Evolutionary conservation across 2,888 invertebrate genomes (phyloP).

Genomic region (Cistogaster globosa): DNA sequence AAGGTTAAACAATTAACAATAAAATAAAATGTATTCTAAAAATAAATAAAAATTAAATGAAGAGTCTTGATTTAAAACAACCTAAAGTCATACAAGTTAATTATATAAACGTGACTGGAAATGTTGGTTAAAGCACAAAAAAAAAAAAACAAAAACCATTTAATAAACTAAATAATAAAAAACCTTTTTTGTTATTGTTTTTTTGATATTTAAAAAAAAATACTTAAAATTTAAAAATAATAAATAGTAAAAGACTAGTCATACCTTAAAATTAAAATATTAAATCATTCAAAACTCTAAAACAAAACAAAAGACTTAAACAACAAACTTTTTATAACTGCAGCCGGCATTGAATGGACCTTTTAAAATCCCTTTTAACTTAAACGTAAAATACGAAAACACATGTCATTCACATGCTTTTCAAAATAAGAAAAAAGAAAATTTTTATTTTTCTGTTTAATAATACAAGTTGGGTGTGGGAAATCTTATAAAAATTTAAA

Average conservation of each 20-base stretch:
- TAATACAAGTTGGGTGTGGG: conserved; percentile 47
- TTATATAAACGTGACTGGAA: conserved; percentile 64
- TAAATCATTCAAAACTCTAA: neutral
- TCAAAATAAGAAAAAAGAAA: neutral
- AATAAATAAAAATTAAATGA: conserved; percentile 1
- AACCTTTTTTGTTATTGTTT: neutral
- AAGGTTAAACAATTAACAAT: conserved; percentile 48
- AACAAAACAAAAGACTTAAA: conserved; percentile 62
- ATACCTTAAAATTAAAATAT: neutral
- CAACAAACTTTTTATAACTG: conserved; percentile 46
- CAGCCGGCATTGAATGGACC: neutral
- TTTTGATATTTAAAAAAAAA: conserved; percentile 37
- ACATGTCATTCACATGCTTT: neutral
- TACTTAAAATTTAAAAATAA: neutral
- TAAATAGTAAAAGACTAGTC: neutral
- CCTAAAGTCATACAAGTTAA: conserved; percentile 44
- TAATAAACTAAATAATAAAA: neutral
- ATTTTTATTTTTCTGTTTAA: neutral
- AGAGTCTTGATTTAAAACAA: conserved; percentile 45
- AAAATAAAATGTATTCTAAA: conserved; percentile 21
- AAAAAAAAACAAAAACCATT: conserved; percentile 4
- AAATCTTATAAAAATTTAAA: conserved; percentile 35
- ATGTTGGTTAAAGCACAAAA: conserved; percentile 14
- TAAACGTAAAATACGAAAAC: neutral
- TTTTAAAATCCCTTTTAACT: conserved; percentile 4